Base-by-base conservation (phyloP, 2,888 invertebrate genomes). In the Temnothorax rugatulus region DNA sequence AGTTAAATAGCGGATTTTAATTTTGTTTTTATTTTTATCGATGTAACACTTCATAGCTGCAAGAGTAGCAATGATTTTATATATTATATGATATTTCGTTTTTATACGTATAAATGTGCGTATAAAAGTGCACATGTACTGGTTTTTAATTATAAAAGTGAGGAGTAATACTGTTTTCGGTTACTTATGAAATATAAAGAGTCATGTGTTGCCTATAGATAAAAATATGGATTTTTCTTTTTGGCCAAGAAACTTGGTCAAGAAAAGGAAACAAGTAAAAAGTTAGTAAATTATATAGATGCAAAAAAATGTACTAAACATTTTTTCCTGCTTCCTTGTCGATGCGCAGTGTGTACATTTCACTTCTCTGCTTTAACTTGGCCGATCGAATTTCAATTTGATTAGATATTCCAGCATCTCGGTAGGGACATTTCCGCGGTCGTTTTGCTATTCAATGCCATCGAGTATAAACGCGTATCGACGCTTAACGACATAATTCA, bases 401-500 rank as follows among this genome's bases (percentile, higher is more conserved):
- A 79, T 71, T 79, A 71, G 21, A 47, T 59, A 25, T 47, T 44
- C 34, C 7, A n/a, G 21, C 18, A 47, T 41, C 13, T 71, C 57
- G 44, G 15, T 25, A 57, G 47, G 47, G 41, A 71, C 47, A 59
- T 79, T 57, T 18, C 21, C 18, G 44, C 5, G 25, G 47, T 71
- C 47, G 71, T 79, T 79, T 34, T 71, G 79, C 57, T 34, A 59
- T 79, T 52, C 66, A 59, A 47, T 71, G 34, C 57, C 57, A 68
- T 71, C 71, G 71, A 59, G 25, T 71, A 71, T 79, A 79, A 79
- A 64, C 75, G 50, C 44, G 29, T 79, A 71, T 79, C 79, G 79
- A 47, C 44, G 79, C 57, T 71, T 79, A 71, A 79, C 79, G 71
- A 79, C 47, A 79, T 79, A 79, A 79, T 79, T 79, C 71, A 79